Evolutionary conservation across 2,113 vertebrate species (phyloP), one percentile per base, ranked within the genome.

Genomic region (Salvelinus namaycush): DNA sequence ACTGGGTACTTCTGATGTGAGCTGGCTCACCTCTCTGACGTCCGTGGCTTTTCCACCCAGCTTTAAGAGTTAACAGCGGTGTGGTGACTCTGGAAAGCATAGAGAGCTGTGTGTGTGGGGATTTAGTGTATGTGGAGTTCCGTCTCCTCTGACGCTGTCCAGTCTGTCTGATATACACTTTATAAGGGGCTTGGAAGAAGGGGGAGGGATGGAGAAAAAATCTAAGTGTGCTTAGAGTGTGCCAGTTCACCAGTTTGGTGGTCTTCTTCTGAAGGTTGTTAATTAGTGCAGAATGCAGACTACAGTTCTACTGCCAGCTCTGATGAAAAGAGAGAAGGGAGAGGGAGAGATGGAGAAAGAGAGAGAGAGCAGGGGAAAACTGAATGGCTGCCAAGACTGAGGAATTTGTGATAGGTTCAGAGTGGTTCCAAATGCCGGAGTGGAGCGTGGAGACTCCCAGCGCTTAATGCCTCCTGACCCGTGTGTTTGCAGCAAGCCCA

Each of bases 251-350:
- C 90, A 89, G 91, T 91, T 89, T 91, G 92, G 91, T 93, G 91
- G 90, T 92, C 91, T 86, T 88, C 82, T 82, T 90, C 83, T 90
- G 92, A 95, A 93, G 93, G 92, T 92, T 83, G 92, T 96, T 96
- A 96, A 97, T 97, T 96, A 95, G 94, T 90, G 91, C 92, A 95
- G 95, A 96, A 95, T 92, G 93, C 93, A 91, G 94, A 93, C 93
- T 93, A 94, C 90, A 93, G 93, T 95, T 94, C 90, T 88, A 91
- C 91, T 95, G 94, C 95, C 95, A 96, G 91, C 83, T 71, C 89
- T 87, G 92, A 94, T 95, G 94, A 94, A 96, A 95, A 94, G 88
- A 89, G 81, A 4, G 87, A 74, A 75, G 64, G 57, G 26, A 75
- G 48, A 54, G 51, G 94, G 88, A 88, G 81, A 2, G 87, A 73